Evolutionary conservation across 2,888 invertebrate genomes (phyloP).

Genomic region (Julus scanicus): DNA sequence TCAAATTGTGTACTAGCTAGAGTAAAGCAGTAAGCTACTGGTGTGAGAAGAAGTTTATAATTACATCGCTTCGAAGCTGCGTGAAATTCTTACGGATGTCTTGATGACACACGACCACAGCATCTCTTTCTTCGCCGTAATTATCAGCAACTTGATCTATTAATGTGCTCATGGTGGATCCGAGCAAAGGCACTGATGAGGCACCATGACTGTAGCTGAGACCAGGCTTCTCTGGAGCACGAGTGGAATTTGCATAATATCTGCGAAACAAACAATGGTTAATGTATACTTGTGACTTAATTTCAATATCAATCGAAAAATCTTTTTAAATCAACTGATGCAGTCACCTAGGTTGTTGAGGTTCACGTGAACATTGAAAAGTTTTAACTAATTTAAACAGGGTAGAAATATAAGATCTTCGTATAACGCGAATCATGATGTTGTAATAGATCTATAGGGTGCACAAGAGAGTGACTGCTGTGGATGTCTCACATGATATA

Average conservation of each 20-base stretch:
- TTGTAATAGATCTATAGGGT: neutral
- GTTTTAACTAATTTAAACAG: too few species aligned
- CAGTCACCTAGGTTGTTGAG: too few species aligned
- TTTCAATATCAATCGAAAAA: too few species aligned
- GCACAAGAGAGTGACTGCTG: neutral
- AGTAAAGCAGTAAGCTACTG: too few species aligned
- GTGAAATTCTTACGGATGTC: slow-evolving; percentile 70
- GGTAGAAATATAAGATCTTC: too few species aligned
- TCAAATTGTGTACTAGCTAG: too few species aligned
- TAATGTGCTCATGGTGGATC: slow-evolving; percentile 72
- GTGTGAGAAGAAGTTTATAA: neutral
- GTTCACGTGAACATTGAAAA: too few species aligned
- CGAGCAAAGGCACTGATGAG: slow-evolving; percentile 69
- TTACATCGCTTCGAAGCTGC: slow-evolving; percentile 67
- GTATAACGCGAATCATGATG: neutral
- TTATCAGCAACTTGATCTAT: slow-evolving; percentile 70
- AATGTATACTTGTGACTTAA: too few species aligned
- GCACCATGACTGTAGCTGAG: slow-evolving; percentile 44
- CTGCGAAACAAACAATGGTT: too few species aligned
- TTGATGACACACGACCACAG: slow-evolving; percentile 72
- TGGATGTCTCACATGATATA: neutral
- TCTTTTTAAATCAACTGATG: too few species aligned
- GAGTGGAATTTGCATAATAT: neutral
- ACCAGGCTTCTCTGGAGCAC: neutral
- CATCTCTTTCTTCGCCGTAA: slow-evolving; percentile 69